Evolutionary conservation across 2,113 vertebrate species (phyloP), one percentile per base, ranked within the genome.

Genomic region (Calonectris borealis): DNA sequence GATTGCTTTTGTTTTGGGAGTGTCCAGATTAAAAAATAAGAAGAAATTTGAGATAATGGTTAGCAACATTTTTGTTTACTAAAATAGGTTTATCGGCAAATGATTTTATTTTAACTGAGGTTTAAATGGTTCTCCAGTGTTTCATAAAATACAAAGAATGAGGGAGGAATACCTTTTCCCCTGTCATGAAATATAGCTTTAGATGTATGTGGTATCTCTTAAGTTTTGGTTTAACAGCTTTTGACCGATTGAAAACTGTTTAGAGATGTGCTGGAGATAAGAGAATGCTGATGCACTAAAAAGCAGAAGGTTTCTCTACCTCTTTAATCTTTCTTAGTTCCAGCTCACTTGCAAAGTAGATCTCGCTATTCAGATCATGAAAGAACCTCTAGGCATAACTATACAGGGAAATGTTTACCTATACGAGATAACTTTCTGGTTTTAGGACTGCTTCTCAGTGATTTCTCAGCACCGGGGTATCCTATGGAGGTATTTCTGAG

Each of bases 1-100:
- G 3, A 91, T 82, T 92, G 73, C 72, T 88, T 93, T 93, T 94
- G 77, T 93, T 94, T 94, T 85, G 93, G 94, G 95, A 94, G 95
- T 94, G 94, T 72, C 94, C 83, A 89, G 77, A 75, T 96, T 82
- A 91, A 93, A 95, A 57, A 90, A n/a, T 66, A 83, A 57, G 21
- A 82, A 95, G 54, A 94, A 49, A 90, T 49, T 49, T 77, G 40
- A 96, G 78, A 85, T 93, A 91, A 80, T 58, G 22, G 57, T 86
- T 93, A 68, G 77, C 58, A 90, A 64, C 44, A 46, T 87, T 52
- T 78, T 34, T 92, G 81, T 93, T 91, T 89, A 85, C 62, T 87
- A 80, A 87, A 96, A 76, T 76, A 91, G 26, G 0, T 57, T 93
- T 95, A 87, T 84, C 82, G 38, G 77, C 29, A 81, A 61, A 40